Conservation (phyloP, 1,140 invertebrate genomes). For the Drosophila punjabiensis region DNA sequence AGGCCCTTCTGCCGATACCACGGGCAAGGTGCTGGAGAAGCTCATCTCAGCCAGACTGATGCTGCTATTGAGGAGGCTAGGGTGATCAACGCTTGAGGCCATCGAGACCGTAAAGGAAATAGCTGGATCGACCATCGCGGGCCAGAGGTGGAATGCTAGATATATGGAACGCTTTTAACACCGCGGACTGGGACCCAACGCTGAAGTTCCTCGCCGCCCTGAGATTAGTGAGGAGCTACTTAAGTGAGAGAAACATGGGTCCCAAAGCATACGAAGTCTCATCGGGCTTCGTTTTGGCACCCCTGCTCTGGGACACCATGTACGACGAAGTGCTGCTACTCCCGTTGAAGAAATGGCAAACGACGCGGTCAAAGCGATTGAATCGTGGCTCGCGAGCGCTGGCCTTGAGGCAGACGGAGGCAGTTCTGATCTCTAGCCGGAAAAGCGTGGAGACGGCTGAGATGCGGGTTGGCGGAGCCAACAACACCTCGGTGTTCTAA, state of each 20-base stretch:
- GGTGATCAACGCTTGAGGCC: not conserved
- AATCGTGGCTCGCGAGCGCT: too few relatives aligned
- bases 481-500: too few relatives aligned
- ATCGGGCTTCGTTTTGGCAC: too few relatives aligned
- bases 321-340: too few relatives aligned
- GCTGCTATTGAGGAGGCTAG: not conserved
- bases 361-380: too few relatives aligned
- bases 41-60: not conserved
- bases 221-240: not conserved
- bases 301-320: too few relatives aligned
- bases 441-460: too few relatives aligned
- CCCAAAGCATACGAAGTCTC: not conserved
- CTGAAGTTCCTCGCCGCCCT: not conserved
- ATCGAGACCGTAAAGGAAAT: not conserved
- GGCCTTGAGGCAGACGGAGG: too few relatives aligned
- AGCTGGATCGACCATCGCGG: not conserved
- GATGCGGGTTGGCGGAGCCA: too few relatives aligned
- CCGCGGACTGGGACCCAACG: not conserved
- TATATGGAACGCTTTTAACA: not conserved
- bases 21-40: not conserved
- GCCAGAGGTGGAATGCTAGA: not conserved
- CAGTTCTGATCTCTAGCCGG: too few relatives aligned
- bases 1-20: not conserved
- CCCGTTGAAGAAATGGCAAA: too few relatives aligned
- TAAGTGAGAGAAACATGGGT: not conserved